Evolutionary conservation across 2,797 vertebrate genomes (phyloP).

Genomic region (Myiotriccus ornatus): DNA sequence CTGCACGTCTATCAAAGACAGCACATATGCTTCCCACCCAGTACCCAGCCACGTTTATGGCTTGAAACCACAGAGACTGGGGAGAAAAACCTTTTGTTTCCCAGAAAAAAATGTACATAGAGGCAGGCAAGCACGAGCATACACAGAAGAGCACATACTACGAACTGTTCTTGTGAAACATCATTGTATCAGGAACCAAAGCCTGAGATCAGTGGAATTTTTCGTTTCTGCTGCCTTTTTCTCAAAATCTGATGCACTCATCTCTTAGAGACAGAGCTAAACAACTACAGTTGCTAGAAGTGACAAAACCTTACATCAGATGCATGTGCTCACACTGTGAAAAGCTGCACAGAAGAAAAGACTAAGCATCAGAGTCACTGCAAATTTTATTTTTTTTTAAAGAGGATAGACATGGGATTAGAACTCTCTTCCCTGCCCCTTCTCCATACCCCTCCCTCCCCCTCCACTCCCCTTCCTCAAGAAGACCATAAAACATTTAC

Average conservation of each 20-base stretch:
- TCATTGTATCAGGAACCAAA: not conserved
- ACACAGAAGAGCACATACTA: not conserved
- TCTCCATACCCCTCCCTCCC: not conserved
- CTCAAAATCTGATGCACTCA: not conserved
- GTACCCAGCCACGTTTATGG: not conserved
- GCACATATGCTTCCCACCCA: not conserved
- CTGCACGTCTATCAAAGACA: not conserved
- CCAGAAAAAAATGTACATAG: not conserved
- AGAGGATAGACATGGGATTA: not conserved
- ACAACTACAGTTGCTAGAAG: not conserved
- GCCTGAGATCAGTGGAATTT: not conserved
- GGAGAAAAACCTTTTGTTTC: not conserved
- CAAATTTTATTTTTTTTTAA: not conserved
- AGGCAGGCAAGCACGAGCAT: not conserved
- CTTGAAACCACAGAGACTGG: not conserved
- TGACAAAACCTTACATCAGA: not conserved
- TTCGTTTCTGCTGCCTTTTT: not conserved
- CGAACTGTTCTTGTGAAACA: not conserved
- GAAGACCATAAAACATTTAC: slow-evolving; percentile 15
- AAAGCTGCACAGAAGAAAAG: not conserved
- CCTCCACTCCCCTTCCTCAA: not conserved
- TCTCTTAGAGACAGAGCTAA: not conserved
- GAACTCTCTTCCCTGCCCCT: not conserved
- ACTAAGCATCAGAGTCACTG: not conserved
- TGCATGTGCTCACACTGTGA: not conserved